These are phyloP conservation scores for Acromyrmex echinatior DNA, from an alignment of 1,140 invertebrate genomes.

Conservation along the genomic window DNA sequence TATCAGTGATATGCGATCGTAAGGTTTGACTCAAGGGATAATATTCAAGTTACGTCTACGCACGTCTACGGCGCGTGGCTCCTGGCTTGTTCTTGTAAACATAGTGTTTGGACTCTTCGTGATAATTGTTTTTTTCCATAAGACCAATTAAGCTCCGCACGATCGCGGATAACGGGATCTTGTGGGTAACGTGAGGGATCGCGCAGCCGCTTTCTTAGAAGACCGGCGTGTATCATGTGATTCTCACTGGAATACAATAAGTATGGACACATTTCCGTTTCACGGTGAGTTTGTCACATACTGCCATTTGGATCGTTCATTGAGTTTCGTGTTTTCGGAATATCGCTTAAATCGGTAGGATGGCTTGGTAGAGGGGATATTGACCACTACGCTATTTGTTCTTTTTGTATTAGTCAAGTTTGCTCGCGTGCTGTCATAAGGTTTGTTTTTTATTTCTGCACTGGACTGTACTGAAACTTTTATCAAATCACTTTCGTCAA, in stretches of 20 bases:
- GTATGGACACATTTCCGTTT: slow-evolving; percentile 62
- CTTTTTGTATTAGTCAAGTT: neutral
- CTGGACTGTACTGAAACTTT: too few species aligned
- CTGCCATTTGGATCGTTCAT: slow-evolving; percentile 60
- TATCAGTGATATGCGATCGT: neutral
- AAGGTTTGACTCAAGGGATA: neutral
- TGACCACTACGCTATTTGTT: neutral
- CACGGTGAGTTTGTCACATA: slow-evolving; percentile 64
- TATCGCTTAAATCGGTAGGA: neutral
- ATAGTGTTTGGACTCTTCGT: slow-evolving; percentile 65
- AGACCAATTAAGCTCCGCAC: neutral
- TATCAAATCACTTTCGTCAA: too few species aligned
- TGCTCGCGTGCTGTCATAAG: neutral
- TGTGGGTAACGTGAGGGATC: neutral
- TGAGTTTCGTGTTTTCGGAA: slow-evolving; percentile 5
- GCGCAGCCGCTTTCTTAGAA: neutral
- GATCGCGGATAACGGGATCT: slow-evolving; percentile 7
- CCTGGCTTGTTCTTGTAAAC: slow-evolving; percentile 72
- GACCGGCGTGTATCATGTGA: slow-evolving; percentile 60
- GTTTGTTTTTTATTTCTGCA: too few species aligned
- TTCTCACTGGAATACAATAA: slow-evolving; percentile 47
- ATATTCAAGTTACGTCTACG: too few species aligned
- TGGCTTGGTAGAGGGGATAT: neutral
- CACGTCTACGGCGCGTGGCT: slow-evolving; percentile 55
- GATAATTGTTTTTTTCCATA: slow-evolving; percentile 54